These are phyloP conservation scores for Gonatopus flavifemur DNA, from an alignment of 1,140 invertebrate genomes.

Conservation along the genomic window DNA sequence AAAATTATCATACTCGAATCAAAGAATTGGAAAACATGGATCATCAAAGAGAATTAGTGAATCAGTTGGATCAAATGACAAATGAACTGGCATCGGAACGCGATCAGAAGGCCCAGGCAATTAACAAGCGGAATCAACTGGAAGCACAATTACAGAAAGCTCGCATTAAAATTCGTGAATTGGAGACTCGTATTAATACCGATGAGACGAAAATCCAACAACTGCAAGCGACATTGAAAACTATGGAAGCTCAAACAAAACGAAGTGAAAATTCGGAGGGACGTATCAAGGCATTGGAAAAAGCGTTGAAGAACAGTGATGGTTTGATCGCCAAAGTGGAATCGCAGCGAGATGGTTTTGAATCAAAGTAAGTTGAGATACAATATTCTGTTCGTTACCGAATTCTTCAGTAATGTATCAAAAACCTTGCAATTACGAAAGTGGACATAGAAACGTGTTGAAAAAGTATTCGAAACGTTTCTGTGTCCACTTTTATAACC, in stretches of 20 bases:
- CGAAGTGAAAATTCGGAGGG: slow-evolving; percentile 33
- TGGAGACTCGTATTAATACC: slow-evolving; percentile 22
- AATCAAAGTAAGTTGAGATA: too few species aligned
- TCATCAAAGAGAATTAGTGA: slow-evolving; percentile 7
- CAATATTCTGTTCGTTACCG: too few species aligned
- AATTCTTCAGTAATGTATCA: too few species aligned
- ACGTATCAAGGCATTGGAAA: slow-evolving; percentile 34
- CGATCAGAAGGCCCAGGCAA: slow-evolving; percentile 22
- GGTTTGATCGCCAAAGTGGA: slow-evolving; percentile 30
- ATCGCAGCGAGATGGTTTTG: slow-evolving; percentile 35
- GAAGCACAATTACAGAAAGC: slow-evolving; percentile 30
- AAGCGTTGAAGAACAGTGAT: slow-evolving; percentile 32
- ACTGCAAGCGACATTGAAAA: slow-evolving; percentile 29
- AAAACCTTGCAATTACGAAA: too few species aligned
- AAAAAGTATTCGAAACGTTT: too few species aligned
- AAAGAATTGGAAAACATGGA: slow-evolving; percentile 2
- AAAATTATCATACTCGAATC: not conserved
- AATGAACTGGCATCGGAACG: slow-evolving; percentile 18
- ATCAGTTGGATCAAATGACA: not conserved
- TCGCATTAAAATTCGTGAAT: slow-evolving; percentile 24
- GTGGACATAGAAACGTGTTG: too few species aligned
- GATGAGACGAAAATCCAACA: slow-evolving; percentile 27
- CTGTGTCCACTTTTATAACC: too few species aligned
- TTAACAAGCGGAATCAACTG: slow-evolving; percentile 16
- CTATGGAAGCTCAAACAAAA: slow-evolving; percentile 28